Conservation (phyloP, 92 coral and sea anemone species). For the Zoanthus sansibaricus region DNA sequence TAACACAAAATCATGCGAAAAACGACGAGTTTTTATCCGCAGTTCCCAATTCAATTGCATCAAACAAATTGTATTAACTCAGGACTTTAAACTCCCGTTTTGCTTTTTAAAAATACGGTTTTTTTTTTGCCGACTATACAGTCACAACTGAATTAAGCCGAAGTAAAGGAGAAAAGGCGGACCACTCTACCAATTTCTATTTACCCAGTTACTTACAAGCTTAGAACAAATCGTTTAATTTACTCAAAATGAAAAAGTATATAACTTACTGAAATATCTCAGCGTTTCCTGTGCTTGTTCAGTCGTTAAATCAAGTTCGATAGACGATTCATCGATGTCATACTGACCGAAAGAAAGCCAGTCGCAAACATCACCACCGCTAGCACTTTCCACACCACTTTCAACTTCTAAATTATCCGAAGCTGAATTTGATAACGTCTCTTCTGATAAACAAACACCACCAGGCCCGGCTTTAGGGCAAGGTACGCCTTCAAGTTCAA, state of each 20-base stretch:
- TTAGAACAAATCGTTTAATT: background rate
- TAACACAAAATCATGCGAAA: no score
- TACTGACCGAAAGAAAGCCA: constrained; percentile 70
- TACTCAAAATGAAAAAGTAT: background rate
- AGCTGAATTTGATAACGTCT: constrained; percentile 80
- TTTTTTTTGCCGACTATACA: background rate
- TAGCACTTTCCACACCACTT: constrained; percentile 95
- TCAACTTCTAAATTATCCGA: constrained; percentile 89
- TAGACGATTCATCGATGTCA: constrained; percentile 23
- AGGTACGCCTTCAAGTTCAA: constrained; percentile 19
- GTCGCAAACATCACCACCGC: constrained; percentile 75
- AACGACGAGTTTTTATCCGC: no score
- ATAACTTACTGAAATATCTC: constrained; percentile 95
- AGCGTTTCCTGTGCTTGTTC: constrained; percentile 98
- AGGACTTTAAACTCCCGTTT: no score
- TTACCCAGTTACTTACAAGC: background rate
- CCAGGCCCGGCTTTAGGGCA: constrained; percentile 27
- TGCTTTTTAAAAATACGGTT: no score
- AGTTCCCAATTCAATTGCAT: no score
- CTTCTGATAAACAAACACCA: constrained; percentile 68
- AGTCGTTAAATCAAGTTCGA: constrained; percentile 90
- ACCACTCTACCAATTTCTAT: background rate
- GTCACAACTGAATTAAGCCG: background rate
- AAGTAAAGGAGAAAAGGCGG: background rate
- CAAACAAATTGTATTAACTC: no score